Evolutionary conservation across 2,113 vertebrate genomes (phyloP).

Genomic region (Thermophis baileyi): DNA sequence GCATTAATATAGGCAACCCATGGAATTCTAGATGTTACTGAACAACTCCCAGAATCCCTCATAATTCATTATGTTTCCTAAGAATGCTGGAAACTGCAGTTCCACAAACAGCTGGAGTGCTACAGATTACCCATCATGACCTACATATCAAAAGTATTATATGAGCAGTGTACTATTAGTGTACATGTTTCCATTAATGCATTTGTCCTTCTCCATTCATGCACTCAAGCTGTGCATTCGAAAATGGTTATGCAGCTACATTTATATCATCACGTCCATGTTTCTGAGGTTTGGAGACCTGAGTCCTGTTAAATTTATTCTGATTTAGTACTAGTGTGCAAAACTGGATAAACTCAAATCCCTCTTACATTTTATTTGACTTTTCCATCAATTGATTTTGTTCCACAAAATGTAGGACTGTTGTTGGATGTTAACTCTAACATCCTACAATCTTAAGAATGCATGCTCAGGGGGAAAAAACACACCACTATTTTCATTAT

Average conservation of each 20-base stretch:
- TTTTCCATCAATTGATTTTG: background rate
- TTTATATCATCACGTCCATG: background rate
- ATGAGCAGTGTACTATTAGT: background rate
- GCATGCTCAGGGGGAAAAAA: background rate
- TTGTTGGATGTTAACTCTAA: background rate
- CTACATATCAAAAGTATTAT: background rate
- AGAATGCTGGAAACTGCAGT: background rate
- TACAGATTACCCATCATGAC: background rate
- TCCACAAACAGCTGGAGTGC: background rate
- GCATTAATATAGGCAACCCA: background rate
- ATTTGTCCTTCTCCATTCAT: background rate
- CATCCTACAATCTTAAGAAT: background rate
- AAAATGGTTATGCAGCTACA: background rate
- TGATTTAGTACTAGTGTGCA: background rate
- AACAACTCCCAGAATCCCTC: background rate
- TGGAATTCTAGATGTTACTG: background rate
- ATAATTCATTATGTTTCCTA: background rate
- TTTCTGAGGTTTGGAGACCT: background rate
- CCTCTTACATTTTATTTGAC: background rate
- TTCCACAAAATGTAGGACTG: background rate
- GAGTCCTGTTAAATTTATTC: background rate
- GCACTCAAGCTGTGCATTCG: background rate
- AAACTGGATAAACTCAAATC: background rate
- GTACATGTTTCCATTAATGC: background rate
- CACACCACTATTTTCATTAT: background rate